A percentile compares a stretch with the other conserved stretches of the same genome.
These are phyloP conservation scores for human (Homo sapiens) DNA, from an alignment of 2,113 vertebrate species.

Conservation along the genomic window DNA sequence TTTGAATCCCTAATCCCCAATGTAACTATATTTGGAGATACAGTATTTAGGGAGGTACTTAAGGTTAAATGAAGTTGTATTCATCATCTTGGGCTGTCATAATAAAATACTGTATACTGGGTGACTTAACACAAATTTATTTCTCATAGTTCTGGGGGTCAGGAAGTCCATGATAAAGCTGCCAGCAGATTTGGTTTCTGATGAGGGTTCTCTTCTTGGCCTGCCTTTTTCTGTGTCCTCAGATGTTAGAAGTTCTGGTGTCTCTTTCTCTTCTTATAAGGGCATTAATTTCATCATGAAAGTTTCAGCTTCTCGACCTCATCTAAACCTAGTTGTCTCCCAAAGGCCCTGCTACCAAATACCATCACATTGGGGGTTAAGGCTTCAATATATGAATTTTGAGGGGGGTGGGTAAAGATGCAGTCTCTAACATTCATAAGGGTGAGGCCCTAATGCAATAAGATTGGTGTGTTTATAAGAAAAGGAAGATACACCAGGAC, in stretches of 20 bases:
- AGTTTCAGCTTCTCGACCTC: neutral
- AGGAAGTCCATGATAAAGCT: neutral
- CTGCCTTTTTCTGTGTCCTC: no score
- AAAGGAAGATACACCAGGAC: neutral
- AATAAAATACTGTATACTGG: neutral
- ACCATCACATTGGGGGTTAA: neutral
- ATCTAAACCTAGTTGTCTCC: neutral
- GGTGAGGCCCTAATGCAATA: neutral
- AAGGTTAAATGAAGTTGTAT: neutral
- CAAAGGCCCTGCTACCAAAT: neutral
- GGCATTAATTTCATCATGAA: neutral
- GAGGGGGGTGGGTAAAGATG: neutral
- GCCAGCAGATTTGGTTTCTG: neutral
- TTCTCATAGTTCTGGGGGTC: neutral
- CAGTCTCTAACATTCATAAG: neutral
- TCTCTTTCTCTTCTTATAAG: neutral
- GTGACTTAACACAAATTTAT: neutral
- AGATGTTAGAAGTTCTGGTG: neutral
- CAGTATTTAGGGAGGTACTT: neutral
- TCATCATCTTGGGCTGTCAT: neutral
- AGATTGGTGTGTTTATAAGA: neutral
- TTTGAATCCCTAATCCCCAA: neutral
- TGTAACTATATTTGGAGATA: neutral
- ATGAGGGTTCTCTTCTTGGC: neutral
- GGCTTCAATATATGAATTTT: neutral